Conservation (phyloP, 2,797 vertebrate species). For the Alcedo atthis region DNA sequence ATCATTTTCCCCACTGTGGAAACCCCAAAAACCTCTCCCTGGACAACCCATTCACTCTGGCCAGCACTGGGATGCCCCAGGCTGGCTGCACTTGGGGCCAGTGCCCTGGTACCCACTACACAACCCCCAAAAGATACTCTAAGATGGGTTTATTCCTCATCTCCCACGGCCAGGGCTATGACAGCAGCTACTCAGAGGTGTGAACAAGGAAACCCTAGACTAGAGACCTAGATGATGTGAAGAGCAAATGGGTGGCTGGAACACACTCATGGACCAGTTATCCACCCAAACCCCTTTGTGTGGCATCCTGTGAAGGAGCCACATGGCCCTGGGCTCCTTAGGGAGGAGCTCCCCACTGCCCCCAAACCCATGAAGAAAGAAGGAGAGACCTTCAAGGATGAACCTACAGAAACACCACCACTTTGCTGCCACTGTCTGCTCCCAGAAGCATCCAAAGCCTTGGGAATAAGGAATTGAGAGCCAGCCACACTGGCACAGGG, state of each 20-base stretch:
- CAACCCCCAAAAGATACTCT: background rate
- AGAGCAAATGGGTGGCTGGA: background rate
- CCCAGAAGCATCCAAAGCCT: background rate
- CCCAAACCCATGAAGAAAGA: background rate
- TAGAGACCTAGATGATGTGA: too few species aligned
- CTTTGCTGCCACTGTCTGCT: background rate
- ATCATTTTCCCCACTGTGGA: background rate
- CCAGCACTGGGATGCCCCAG: background rate
- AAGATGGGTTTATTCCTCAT: background rate
- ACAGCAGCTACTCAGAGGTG: background rate
- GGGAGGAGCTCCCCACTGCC: fast-evolving
- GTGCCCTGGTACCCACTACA: background rate
- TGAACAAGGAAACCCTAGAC: background rate
- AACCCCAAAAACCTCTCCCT: background rate
- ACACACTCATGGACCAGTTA: background rate
- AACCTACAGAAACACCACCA: too few species aligned
- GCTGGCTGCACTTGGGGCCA: background rate
- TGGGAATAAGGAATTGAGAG: background rate
- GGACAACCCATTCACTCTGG: background rate
- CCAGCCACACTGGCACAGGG: fast-evolving
- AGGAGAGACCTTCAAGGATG: background rate
- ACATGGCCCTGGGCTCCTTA: fast-evolving
- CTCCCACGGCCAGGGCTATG: fast-evolving
- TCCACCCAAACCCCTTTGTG: background rate
- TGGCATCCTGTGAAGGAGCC: background rate